A percentile compares a stretch with the other conserved stretches of the same genome.
Conservation (phyloP, 92 coral and sea anemone genomes). For the Siderastrea siderea region DNA sequence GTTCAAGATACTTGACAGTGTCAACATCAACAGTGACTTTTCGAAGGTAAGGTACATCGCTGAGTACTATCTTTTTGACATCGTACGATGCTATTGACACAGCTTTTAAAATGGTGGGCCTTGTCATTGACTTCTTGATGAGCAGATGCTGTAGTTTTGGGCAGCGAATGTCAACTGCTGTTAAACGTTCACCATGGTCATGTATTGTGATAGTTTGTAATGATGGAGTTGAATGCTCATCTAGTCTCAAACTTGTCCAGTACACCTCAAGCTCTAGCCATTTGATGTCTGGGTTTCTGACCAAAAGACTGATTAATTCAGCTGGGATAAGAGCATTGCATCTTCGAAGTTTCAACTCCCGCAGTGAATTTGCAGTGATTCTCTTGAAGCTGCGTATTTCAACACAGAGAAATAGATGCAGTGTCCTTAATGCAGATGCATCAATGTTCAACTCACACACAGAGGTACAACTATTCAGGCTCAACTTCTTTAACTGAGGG, state of each 20-base stretch:
- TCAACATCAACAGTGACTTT: conserved; percentile 65
- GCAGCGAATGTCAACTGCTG: conserved; percentile 78
- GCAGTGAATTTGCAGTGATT: conserved; percentile 72
- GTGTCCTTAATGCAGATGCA: conserved; percentile 75
- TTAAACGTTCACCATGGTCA: conserved; percentile 79
- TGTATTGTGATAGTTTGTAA: conserved; percentile 62
- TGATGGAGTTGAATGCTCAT: conserved; percentile 84
- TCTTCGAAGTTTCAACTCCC: conserved; percentile 69
- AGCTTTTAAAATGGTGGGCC: conserved; percentile 73
- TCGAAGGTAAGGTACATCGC: conserved; percentile 78
- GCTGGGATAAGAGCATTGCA: conserved; percentile 74
- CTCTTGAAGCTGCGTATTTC: conserved; percentile 77
- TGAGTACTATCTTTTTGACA: conserved; percentile 47
- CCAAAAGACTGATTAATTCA: conserved; percentile 78
- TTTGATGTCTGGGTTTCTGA: conserved; percentile 85
- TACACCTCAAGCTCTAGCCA: conserved; percentile 69
- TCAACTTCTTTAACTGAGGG: conserved; percentile 69
- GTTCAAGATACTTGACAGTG: conserved; percentile 56
- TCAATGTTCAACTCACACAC: conserved; percentile 64
- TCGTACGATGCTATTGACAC: conserved; percentile 55
- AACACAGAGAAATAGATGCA: conserved; percentile 72
- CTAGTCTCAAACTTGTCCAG: conserved; percentile 76
- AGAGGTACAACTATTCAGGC: conserved; percentile 67
- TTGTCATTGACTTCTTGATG: conserved; percentile 72
- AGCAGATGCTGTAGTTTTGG: conserved; percentile 73